phyloP scores from a whole-genome alignment of 2,797 vertebrate species.

The Orestias chungarensis region DNA sequence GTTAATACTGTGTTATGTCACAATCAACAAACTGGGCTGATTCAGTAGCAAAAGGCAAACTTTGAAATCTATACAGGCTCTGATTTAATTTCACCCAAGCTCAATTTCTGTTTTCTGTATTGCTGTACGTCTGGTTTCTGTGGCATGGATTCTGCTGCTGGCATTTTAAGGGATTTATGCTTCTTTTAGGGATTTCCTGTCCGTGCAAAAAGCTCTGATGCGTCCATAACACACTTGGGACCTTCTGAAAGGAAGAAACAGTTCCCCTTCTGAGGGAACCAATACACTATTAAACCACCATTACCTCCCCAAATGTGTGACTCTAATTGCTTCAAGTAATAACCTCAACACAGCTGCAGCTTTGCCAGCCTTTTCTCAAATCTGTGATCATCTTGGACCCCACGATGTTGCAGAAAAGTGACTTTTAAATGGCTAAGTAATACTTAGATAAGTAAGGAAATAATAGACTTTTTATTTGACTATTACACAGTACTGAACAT shows the following conservation, averaged over 20 bases:
- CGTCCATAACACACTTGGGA: not conserved
- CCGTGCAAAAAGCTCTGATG: not conserved
- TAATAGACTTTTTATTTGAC: too few relatives aligned
- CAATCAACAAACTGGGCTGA: not conserved
- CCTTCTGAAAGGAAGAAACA: not conserved
- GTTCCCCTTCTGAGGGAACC: not conserved
- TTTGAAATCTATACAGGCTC: not conserved
- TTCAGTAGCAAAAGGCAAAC: not conserved
- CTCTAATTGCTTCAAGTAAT: not conserved
- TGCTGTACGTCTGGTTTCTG: not conserved
- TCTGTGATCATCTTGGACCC: not conserved
- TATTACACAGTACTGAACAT: too few relatives aligned
- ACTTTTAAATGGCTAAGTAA: too few relatives aligned
- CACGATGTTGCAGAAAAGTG: not conserved
- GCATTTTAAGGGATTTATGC: not conserved
- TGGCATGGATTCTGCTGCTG: not conserved
- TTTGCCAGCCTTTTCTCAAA: not conserved
- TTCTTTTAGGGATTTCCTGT: slow-evolving; percentile 3
- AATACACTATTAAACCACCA: slow-evolving; percentile 3
- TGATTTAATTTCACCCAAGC: not conserved
- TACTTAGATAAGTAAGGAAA: too few relatives aligned
- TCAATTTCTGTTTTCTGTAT: not conserved
- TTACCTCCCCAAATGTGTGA: not conserved
- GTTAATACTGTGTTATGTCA: not conserved
- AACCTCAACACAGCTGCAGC: not conserved